Evolutionary conservation across 2,888 invertebrate species (phyloP).

Genomic region (Apamea monoglypha): DNA sequence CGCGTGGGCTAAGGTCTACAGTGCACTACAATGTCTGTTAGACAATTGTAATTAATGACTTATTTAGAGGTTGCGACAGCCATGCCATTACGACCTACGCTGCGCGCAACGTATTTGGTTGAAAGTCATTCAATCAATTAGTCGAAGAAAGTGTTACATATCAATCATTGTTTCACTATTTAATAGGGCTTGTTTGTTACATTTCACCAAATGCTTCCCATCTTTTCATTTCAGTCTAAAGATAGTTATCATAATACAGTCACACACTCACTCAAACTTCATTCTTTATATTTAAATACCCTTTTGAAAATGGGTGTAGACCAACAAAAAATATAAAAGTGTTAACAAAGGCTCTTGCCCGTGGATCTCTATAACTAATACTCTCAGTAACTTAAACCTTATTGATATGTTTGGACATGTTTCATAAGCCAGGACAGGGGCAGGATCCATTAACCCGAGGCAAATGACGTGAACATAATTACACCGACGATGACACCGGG

Average conservation of each 20-base stretch:
- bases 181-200: background rate
- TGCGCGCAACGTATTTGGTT: slow-evolving; percentile 14
- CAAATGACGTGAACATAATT: no score
- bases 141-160: background rate
- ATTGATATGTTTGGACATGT: slow-evolving; percentile 31
- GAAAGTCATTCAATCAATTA: slow-evolving; percentile 14
- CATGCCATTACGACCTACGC: slow-evolving; percentile 61
- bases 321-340: background rate
- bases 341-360: background rate
- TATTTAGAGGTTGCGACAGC: slow-evolving; percentile 69
- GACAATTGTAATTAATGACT: slow-evolving; percentile 80
- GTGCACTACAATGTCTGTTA: slow-evolving; percentile 69
- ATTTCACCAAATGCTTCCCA: background rate
- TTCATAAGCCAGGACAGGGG: slow-evolving; percentile 18
- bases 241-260: background rate
- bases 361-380: background rate
- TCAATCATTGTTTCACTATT: background rate
- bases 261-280: background rate
- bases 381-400: slow-evolving; percentile 11
- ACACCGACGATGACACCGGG: no score
- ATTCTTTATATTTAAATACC: background rate
- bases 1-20: slow-evolving; percentile 69
- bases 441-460: slow-evolving; percentile 40
- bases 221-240: background rate
- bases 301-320: background rate